phyloP scores from a whole-genome alignment of 1,140 invertebrate genomes.

The Trypoxylus dichotomus region DNA sequence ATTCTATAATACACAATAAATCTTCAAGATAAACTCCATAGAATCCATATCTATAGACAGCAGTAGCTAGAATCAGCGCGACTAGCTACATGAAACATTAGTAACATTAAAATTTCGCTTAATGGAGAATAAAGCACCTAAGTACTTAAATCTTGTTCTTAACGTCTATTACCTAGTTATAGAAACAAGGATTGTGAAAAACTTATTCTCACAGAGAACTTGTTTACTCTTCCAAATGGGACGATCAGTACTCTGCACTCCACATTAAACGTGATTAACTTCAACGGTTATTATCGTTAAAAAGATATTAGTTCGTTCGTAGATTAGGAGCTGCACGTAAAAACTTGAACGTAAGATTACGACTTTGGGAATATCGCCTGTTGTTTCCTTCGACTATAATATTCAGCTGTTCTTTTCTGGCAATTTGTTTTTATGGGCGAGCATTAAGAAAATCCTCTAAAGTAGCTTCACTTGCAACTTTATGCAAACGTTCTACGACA shows the following conservation, averaged over 20 bases:
- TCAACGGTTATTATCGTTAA: slow-evolving; percentile 2
- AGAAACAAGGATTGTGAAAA: too few relatives aligned
- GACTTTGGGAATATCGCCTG: background rate
- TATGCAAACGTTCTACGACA: background rate
- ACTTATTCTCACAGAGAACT: background rate
- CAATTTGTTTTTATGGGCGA: background rate
- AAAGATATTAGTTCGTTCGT: background rate
- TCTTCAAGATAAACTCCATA: too few relatives aligned
- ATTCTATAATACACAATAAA: too few relatives aligned
- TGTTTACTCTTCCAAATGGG: background rate
- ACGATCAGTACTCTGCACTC: background rate
- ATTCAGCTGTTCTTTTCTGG: background rate
- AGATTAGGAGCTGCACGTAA: background rate
- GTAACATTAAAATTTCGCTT: too few relatives aligned
- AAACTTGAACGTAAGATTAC: background rate
- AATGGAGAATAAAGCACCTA: too few relatives aligned
- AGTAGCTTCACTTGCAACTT: background rate
- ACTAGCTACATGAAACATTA: too few relatives aligned
- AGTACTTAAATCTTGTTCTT: too few relatives aligned
- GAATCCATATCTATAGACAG: too few relatives aligned
- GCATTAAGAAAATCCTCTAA: slow-evolving; percentile 7
- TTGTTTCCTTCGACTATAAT: background rate
- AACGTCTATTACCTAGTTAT: too few relatives aligned
- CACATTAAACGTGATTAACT: background rate
- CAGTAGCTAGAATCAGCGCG: too few relatives aligned